A percentile compares a stretch with the other conserved stretches of the same genome.
Evolutionary conservation across 2,888 invertebrate species (phyloP).

Genomic region (Drosophila nigritarsus): DNA sequence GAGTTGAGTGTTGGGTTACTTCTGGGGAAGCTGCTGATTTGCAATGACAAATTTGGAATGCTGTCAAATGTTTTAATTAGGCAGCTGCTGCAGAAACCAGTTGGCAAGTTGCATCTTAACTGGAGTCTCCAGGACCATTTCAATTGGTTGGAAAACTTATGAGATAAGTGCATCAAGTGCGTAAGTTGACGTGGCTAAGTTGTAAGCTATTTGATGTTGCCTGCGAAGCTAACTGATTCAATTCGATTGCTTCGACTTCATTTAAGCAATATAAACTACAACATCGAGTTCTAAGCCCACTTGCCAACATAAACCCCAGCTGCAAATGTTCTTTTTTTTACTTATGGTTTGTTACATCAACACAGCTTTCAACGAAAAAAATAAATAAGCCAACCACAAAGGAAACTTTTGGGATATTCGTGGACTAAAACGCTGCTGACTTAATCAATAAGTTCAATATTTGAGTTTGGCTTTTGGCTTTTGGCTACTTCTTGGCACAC

Average conservation of each 20-base stretch:
- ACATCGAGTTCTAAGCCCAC: not conserved
- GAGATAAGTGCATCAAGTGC: not conserved
- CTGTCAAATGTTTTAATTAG: conserved; percentile 56
- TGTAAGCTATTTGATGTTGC: not conserved
- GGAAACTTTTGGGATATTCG: conserved; percentile 11
- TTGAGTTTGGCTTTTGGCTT: conserved; percentile 52
- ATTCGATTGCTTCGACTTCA: not conserved
- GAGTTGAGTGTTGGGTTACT: conserved; percentile 25
- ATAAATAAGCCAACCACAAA: not conserved
- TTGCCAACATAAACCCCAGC: not conserved
- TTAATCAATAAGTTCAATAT: conserved; percentile 75
- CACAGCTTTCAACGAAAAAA: not conserved
- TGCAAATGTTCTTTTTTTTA: not conserved
- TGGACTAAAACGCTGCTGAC: conserved; percentile 2
- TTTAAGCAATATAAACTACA: not conserved
- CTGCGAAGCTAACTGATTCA: not conserved
- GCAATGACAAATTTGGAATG: conserved; percentile 69
- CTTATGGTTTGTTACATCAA: not conserved
- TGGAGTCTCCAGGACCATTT: not conserved
- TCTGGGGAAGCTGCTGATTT: conserved; percentile 44
- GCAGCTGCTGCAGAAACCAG: conserved; percentile 29
- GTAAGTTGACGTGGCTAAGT: conserved; percentile 7
- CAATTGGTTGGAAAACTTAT: not conserved
- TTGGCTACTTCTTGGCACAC: conserved; percentile 47
- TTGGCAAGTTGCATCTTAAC: conserved; percentile 10